These are phyloP conservation scores for Coracopsis vasa DNA, from an alignment of 2,113 vertebrate genomes.

Conservation along the genomic window DNA sequence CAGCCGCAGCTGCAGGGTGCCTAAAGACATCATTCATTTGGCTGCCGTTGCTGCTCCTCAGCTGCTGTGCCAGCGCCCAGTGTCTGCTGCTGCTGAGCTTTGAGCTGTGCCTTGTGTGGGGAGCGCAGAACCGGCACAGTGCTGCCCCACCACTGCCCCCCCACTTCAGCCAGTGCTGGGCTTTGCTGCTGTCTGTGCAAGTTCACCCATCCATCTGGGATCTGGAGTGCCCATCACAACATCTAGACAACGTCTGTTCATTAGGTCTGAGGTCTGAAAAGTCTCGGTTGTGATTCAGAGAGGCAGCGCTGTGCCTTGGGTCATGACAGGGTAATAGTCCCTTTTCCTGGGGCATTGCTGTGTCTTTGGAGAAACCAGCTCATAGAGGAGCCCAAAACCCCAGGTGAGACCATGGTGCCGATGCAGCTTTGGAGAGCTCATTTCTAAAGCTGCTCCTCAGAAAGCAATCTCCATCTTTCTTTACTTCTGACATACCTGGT, in stretches of 20 bases:
- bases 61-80: rapidly evolving
- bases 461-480: not conserved
- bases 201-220: not conserved
- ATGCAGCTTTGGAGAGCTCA: not conserved
- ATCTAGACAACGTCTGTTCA: not conserved
- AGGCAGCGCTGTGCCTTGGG: not conserved
- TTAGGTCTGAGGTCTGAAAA: not conserved
- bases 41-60: not conserved
- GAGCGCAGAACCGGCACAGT: not conserved
- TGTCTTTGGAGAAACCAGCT: not conserved
- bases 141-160: not conserved
- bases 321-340: rapidly evolving
- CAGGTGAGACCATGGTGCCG: not conserved
- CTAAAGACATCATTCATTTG: not conserved
- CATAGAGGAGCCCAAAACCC: not conserved
- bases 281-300: rapidly evolving
- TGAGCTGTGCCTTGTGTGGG: rapidly evolving
- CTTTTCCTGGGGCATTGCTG: not conserved
- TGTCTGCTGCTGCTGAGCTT: not conserved
- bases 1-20: not conserved
- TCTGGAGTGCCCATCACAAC: not conserved
- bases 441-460: not conserved
- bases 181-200: not conserved
- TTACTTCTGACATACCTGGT: not conserved
- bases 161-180: rapidly evolving